A percentile compares a stretch with the other conserved stretches of the same genome.
Evolutionary conservation across 2,797 vertebrate genomes (phyloP).

Genomic region (Sandelia bainsii): DNA sequence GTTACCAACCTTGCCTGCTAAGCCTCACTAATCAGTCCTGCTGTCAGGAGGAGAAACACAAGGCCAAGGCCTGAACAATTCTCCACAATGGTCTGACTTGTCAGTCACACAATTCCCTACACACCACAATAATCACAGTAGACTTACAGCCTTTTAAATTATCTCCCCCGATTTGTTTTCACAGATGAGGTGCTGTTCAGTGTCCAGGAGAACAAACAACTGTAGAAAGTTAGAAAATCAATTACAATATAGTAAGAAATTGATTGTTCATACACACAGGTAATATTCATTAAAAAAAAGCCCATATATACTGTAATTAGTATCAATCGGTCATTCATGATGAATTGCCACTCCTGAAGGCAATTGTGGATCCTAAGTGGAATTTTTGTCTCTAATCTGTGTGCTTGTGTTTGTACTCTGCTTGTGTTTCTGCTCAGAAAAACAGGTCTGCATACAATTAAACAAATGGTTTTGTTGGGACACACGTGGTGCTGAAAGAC

Average conservation of each 20-base stretch:
- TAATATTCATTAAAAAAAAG: not conserved
- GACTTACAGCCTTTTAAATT: not conserved
- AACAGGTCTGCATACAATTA: not conserved
- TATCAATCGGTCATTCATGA: not conserved
- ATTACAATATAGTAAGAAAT: conserved; percentile 3
- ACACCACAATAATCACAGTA: not conserved
- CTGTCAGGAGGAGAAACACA: conserved; percentile 53
- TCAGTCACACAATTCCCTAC: conserved; percentile 7
- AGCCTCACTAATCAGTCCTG: conserved; percentile 62
- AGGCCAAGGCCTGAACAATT: conserved; percentile 18
- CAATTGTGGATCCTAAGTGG: not conserved
- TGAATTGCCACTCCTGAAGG: not conserved
- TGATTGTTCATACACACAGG: not conserved
- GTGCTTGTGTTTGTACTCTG: no score
- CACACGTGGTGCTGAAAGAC: not conserved
- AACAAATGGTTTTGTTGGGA: not conserved
- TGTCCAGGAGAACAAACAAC: not conserved
- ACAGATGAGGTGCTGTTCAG: conserved; percentile 10
- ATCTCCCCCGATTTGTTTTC: not conserved
- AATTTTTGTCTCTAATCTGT: no score
- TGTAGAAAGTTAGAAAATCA: not conserved
- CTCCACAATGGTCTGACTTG: conserved; percentile 24
- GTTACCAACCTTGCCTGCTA: conserved; percentile 70
- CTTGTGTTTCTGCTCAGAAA: not conserved
- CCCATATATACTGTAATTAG: not conserved